Conservation (phyloP, 2,888 invertebrate genomes). For the Latheticus oryzae region DNA sequence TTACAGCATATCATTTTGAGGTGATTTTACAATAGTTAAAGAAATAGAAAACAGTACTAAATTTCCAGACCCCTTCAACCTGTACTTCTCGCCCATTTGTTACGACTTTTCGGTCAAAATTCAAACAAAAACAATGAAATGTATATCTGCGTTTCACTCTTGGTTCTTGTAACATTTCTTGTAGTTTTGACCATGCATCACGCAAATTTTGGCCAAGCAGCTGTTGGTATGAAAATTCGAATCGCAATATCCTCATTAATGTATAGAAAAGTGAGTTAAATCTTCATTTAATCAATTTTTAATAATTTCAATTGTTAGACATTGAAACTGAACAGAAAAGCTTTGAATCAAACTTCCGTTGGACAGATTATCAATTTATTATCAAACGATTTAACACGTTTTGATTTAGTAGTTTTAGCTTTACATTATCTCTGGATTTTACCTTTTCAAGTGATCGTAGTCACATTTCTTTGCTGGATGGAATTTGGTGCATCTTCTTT, state of each 20-base stretch:
- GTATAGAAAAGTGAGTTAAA: conserved; percentile 67
- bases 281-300: no score
- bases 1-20: conserved; percentile 46
- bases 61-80: conserved; percentile 69
- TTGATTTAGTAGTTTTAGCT: conserved; percentile 77
- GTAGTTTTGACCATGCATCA: conserved; percentile 73
- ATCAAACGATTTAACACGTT: conserved; percentile 86
- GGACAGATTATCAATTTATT: conserved; percentile 86
- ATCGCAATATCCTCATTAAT: conserved; percentile 82
- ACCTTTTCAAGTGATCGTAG: conserved; percentile 77
- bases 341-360: conserved; percentile 83
- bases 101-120: conserved; percentile 69
- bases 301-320: conserved; percentile 64
- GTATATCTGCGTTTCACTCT: conserved; percentile 69
- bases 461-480: conserved; percentile 70
- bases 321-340: conserved; percentile 72
- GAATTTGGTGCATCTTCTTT: conserved; percentile 69
- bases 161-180: conserved; percentile 67
- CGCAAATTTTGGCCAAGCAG: conserved; percentile 70
- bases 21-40: conserved; percentile 37
- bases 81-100: conserved; percentile 69
- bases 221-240: conserved; percentile 80
- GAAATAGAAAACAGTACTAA: conserved; percentile 1
- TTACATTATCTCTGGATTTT: conserved; percentile 84
- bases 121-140: conserved; percentile 68